phyloP scores from a whole-genome alignment of 2,113 vertebrate species.

The Rutilus rutilus region DNA sequence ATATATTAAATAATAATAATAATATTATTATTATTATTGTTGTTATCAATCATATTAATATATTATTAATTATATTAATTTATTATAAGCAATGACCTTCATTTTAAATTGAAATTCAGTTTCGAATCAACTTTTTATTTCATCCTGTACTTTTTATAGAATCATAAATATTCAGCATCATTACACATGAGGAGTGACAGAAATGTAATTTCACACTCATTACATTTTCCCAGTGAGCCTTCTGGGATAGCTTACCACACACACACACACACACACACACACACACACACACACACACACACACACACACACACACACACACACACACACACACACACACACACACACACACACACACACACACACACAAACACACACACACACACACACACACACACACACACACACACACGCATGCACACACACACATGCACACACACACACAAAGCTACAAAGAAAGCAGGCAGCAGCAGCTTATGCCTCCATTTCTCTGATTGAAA shows the following conservation, averaged over 20 bases:
- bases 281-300: not conserved
- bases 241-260: slow-evolving; percentile 23
- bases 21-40: too few species aligned
- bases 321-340: not conserved
- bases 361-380: slow-evolving; percentile 1
- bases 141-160: not conserved
- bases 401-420: not conserved
- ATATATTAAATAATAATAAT: too few species aligned
- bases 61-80: not conserved
- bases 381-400: not conserved
- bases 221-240: not conserved
- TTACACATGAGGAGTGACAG: not conserved
- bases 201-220: slow-evolving; percentile 18
- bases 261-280: not conserved
- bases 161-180: not conserved
- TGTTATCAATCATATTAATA: not conserved
- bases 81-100: not conserved
- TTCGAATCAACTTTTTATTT: not conserved
- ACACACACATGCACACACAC: not conserved
- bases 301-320: slow-evolving; percentile 8
- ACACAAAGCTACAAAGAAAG: not conserved
- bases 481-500: not conserved
- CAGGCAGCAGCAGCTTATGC: not conserved
- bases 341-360: not conserved
- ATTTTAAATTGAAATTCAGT: not conserved